Evolutionary conservation across 35 echinoderm and acorn worm species (phyloP).

Genomic region (Stichopus chloronotus): DNA sequence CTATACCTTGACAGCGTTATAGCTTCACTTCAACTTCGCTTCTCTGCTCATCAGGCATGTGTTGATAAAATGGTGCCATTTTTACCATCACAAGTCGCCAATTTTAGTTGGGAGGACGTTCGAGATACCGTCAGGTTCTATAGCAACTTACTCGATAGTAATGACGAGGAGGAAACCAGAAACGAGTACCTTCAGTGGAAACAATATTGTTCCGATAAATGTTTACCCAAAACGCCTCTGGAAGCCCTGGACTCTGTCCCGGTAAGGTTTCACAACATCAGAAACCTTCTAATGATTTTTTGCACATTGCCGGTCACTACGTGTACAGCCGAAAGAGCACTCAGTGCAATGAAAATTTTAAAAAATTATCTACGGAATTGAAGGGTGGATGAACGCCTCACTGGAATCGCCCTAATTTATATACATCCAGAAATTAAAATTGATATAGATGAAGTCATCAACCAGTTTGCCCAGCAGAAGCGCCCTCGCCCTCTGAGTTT

Average conservation of each 20-base stretch:
- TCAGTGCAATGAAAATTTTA: conserved; percentile 19
- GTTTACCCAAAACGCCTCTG: conserved; percentile 23
- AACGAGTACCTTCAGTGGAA: conserved; percentile 29
- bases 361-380: conserved; percentile 13
- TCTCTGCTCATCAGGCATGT: conserved; percentile 20
- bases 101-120: conserved; percentile 8
- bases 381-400: conserved; percentile 24
- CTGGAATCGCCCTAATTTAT: conserved; percentile 11
- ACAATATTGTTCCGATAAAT: conserved; percentile 22
- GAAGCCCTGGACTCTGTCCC: not conserved
- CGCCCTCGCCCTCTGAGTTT: conserved; percentile 18
- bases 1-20: not conserved
- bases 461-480: conserved; percentile 13
- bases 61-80: conserved; percentile 11
- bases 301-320: not conserved
- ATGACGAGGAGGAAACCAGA: conserved; percentile 21
- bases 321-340: conserved; percentile 25
- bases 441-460: conserved; percentile 21
- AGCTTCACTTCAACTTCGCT: conserved; percentile 30
- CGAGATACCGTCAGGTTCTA: conserved; percentile 20
- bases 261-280: conserved; percentile 21
- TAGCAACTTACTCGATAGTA: conserved; percentile 15
- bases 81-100: conserved; percentile 29
- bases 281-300: conserved; percentile 31
- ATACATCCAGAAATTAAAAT: conserved; percentile 22